Evolutionary conservation across 2,888 invertebrate genomes (phyloP), one percentile per base, ranked within the genome.

Genomic region (Sphecodes monilicornis): DNA sequence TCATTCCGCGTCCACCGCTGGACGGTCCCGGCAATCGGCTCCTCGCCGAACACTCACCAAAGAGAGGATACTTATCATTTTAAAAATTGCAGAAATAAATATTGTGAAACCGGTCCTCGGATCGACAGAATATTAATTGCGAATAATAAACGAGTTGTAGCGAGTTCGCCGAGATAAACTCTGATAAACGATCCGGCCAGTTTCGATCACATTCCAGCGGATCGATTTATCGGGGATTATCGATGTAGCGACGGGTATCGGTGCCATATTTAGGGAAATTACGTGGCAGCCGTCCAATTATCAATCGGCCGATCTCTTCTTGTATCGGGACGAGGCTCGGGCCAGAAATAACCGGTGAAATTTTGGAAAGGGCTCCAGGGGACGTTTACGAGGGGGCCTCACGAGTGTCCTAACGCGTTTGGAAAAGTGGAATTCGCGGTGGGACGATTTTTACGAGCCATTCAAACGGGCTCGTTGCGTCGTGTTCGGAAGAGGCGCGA

Each of bases 341-440:
- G 13, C 22, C 69, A 57, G 78, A 66, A 76, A 77, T 77, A 80
- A 81, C 80, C 80, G 36, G 54, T 83, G 82, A 90, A 90, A 82
- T 83, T 83, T 60, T 57, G 77, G 73, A 82, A 81, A 70, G 64
- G 54, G 60, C 69, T 41, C 69, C 70, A 69, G 13, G 41, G 57
- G 70, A 69, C 43, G 79, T 89, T 89, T 89, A 90, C 85, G 90
- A 88, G 32, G 64, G 80, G 75, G 54, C 11, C 78, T 50, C 76
- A 69, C 39, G 57, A 69, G 76, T 70, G 83, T 87, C 78, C 82
- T 80, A 69, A 74, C 76, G 86, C 78, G 70, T 83, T 73, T 39
- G 68, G 39, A 86, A 76, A 78, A 69, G 22, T 68, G 80, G 82
- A 80, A 82, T 86, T 82, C 76, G 76, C 76, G 79, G 71, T 57